Percentiles rank a stretch among this genome's conserved stretches.
Conservation (phyloP, 2,797 vertebrate genomes). For the Pseudopleuronectes americanus region DNA sequence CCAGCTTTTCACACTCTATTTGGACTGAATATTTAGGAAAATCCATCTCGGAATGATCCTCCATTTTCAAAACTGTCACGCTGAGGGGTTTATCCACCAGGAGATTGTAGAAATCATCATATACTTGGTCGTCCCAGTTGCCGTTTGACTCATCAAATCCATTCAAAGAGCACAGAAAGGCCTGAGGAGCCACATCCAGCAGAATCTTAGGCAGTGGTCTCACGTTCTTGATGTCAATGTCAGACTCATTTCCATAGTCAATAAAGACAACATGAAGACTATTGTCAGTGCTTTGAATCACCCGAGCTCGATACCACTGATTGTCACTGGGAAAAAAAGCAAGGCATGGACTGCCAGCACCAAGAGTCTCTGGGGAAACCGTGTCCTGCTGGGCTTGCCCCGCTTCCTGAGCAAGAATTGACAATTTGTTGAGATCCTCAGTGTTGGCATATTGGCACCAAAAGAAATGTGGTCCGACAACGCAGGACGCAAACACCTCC, state of each 20-base stretch:
- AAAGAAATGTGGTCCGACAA: conserved; percentile 88
- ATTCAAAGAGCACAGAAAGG: conserved; percentile 87
- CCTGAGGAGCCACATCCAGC: conserved; percentile 80
- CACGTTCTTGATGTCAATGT: conserved; percentile 71
- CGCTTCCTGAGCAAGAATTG: conserved; percentile 75
- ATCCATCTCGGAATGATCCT: conserved; percentile 41
- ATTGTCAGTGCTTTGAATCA: conserved; percentile 64
- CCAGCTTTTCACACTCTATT: conserved; percentile 74
- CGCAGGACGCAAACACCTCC: conserved; percentile 81
- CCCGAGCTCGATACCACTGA: conserved; percentile 86
- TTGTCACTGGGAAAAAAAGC: conserved; percentile 84
- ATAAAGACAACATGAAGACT: conserved; percentile 80
- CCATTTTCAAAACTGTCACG: conserved; percentile 73
- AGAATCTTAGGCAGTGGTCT: conserved; percentile 79
- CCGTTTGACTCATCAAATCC: conserved; percentile 82
- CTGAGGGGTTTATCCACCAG: conserved; percentile 82
- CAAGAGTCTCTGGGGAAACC: conserved; percentile 52
- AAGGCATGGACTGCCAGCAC: conserved; percentile 83
- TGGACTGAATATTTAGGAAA: conserved; percentile 83
- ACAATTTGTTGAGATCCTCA: conserved; percentile 76
- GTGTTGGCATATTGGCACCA: conserved; percentile 87
- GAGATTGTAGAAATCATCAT: conserved; percentile 83
- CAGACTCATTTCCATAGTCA: conserved; percentile 89
- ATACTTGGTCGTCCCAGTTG: conserved; percentile 81
- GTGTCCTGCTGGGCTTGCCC: conserved; percentile 56